Conservation (phyloP, 1,140 invertebrate genomes). For the Hyphantria cunea region DNA sequence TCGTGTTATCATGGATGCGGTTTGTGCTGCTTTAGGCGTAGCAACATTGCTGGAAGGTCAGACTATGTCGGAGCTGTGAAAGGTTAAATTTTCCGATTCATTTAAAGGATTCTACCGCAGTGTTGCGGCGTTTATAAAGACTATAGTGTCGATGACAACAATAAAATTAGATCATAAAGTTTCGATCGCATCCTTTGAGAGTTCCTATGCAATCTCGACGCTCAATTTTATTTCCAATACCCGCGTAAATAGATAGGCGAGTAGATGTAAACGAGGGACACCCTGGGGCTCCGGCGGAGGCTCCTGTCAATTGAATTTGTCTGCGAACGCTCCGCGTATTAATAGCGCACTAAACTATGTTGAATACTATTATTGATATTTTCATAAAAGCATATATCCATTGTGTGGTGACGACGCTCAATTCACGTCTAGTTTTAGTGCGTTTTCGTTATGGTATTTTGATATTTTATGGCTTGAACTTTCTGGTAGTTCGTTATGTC, state of each 20-base stretch:
- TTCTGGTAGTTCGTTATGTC: conserved; percentile 33
- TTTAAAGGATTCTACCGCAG: conserved; percentile 29
- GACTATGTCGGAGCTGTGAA: conserved; percentile 27
- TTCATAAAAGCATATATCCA: conserved; percentile 58
- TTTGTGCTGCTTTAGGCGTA: conserved; percentile 6
- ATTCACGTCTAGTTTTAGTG: conserved; percentile 52
- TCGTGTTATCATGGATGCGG: conserved; percentile 14
- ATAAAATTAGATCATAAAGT: conserved; percentile 66
- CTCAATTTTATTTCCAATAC: conserved; percentile 70
- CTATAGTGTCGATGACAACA: conserved; percentile 53
- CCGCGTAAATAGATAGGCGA: conserved; percentile 69
- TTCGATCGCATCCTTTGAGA: conserved; percentile 56
- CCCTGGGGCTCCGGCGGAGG: conserved; percentile 61
- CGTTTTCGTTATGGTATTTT: conserved; percentile 51
- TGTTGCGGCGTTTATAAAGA: conserved; percentile 46
- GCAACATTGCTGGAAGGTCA: conserved; percentile 10
- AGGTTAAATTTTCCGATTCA: conserved; percentile 34
- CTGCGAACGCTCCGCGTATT: conserved; percentile 71
- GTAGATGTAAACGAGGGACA: conserved; percentile 61
- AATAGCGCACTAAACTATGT: conserved; percentile 72
- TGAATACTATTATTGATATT: conserved; percentile 67
- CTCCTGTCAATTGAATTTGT: conserved; percentile 79
- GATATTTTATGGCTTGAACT: conserved; percentile 48
- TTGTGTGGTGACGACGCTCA: conserved; percentile 48
- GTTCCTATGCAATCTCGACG: conserved; percentile 62